Conservation (phyloP, 1,140 invertebrate genomes). For the Acromyrmex heyeri region DNA sequence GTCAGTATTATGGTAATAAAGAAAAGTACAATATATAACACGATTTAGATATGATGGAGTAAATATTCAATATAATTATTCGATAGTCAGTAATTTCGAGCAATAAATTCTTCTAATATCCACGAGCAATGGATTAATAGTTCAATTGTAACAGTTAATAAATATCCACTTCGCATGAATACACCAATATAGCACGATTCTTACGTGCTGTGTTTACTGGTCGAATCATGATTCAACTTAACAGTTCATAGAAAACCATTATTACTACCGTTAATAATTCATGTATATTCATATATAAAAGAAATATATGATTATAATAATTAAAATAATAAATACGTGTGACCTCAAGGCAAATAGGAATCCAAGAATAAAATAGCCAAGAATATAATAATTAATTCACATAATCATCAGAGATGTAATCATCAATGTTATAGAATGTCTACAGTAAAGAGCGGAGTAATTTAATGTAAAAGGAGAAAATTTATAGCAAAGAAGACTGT, state of each 20-base stretch:
- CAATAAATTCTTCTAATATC: background rate
- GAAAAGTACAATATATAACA: background rate
- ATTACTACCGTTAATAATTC: background rate
- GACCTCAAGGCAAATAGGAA: too few relatives aligned
- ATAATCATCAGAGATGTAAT: background rate
- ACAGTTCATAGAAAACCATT: background rate
- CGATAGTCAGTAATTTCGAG: background rate
- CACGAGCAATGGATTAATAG: background rate
- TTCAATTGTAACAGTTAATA: conserved; percentile 15
- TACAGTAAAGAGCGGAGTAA: background rate
- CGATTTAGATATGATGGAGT: background rate
- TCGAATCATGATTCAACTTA: background rate
- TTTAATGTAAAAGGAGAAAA: background rate
- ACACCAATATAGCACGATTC: background rate
- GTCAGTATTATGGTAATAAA: background rate
- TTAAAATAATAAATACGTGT: too few relatives aligned
- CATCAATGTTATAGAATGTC: background rate
- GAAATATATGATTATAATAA: too few relatives aligned
- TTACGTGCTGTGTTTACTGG: background rate
- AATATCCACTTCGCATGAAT: conserved; percentile 9
- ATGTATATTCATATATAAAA: background rate
- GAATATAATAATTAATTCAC: background rate
- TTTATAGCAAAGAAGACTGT: background rate
- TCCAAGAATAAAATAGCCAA: too few relatives aligned
- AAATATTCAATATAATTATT: background rate